Evolutionary conservation across 2,113 vertebrate species (phyloP), one percentile per base, ranked within the genome.

Genomic region (Ia io): DNA sequence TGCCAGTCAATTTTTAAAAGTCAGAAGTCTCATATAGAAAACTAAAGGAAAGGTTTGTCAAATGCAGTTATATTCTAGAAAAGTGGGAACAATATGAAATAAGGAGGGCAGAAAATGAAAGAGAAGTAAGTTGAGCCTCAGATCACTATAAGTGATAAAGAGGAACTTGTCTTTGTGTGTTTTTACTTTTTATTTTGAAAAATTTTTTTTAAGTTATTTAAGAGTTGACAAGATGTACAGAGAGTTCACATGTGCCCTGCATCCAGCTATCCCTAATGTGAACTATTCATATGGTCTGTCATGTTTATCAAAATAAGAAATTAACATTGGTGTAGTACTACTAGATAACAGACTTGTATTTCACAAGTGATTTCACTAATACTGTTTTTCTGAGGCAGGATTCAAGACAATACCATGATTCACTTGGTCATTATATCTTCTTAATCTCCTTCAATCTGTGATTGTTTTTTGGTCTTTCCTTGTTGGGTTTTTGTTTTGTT

Each of bases 1-100:
- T 93, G 61, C 23, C 76, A 94, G 87, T 96, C 78, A 91, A 61
- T 71, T 97, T 96, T 84, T 88, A 65, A 87, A 93, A 96, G 84
- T 85, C 87, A 90, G 40, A 93, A 92, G 49, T 91, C 76, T 93
- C 78, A 93, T 49, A 95, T 91, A 85, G 44, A 87, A 93, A 69
- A 18, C 9, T 53, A 80, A 94, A 82, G 23, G 14, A 97, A 92
- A 76, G 79, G 10, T 96, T 96, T 96, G 77, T 92, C 77, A 91
- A 94, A 85, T 84, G 12, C 12, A 89, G 76, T 92, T 95, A 84
- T 65, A 76, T 8, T 88, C 69, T 76, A 91, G 83, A 95, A 89
- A 88, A 94, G 67, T 91, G 13, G 13, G 71, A 84, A 89, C 51
- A 69, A 13, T 47, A 28, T 53, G 42, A 94, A 92, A 67, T 71